phyloP scores from a whole-genome alignment of 2,888 invertebrate genomes.

The Rosalia funebris region DNA sequence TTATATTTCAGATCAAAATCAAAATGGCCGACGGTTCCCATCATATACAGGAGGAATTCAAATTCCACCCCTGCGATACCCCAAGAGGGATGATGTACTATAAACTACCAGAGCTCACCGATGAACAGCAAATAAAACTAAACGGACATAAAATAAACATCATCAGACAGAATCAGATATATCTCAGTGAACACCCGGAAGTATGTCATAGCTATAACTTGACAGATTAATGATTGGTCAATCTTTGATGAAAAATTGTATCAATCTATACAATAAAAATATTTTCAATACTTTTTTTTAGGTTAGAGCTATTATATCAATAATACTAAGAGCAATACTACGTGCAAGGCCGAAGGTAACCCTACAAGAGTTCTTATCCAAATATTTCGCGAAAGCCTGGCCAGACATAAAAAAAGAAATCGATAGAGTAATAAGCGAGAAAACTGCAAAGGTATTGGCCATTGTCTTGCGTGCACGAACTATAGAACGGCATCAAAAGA shows the following conservation, averaged over 20 bases:
- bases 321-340: slow-evolving; percentile 50
- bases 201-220: slow-evolving; percentile 39
- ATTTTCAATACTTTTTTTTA: slow-evolving; percentile 36
- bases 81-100: slow-evolving; percentile 57
- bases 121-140: slow-evolving; percentile 51
- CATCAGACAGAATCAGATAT: slow-evolving; percentile 55
- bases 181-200: slow-evolving; percentile 57
- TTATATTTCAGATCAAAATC: not conserved
- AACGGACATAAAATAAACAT: slow-evolving; percentile 53
- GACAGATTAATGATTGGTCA: not conserved
- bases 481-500: not conserved
- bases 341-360: slow-evolving; percentile 49
- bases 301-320: slow-evolving; percentile 53
- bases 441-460: slow-evolving; percentile 1
- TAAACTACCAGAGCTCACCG: slow-evolving; percentile 50
- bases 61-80: slow-evolving; percentile 54
- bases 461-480: not conserved
- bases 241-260: too few relatives aligned
- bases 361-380: slow-evolving; percentile 48
- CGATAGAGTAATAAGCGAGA: slow-evolving; percentile 8
- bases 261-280: too few relatives aligned
- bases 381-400: slow-evolving; percentile 49
- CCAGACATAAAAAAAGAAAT: slow-evolving; percentile 49
- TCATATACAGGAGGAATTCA: slow-evolving; percentile 43
- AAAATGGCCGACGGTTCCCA: slow-evolving; percentile 54